Conservation (phyloP, 2,113 vertebrate species). For the Lucifuga dentata region DNA sequence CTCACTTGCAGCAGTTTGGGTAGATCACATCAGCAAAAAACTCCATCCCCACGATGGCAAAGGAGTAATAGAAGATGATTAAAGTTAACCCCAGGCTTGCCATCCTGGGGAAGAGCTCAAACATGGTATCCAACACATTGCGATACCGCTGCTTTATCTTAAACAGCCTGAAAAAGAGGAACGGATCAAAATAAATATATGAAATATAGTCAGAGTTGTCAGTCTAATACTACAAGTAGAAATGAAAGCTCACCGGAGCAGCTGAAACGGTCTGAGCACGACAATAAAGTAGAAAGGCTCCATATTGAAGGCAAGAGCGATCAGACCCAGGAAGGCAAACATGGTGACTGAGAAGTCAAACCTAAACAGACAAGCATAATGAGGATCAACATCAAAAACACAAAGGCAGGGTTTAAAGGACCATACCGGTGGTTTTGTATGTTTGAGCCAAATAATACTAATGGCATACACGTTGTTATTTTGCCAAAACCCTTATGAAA, state of each 20-base stretch:
- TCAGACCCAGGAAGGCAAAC: conserved; percentile 94
- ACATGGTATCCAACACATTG: conserved; percentile 98
- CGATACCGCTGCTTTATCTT: conserved; percentile 96
- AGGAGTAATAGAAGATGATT: conserved; percentile 98
- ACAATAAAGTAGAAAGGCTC: conserved; percentile 98
- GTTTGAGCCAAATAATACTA: too few relatives aligned
- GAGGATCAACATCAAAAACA: not conserved
- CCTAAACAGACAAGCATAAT: conserved; percentile 71
- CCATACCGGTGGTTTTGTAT: too few relatives aligned
- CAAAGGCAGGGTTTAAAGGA: not conserved
- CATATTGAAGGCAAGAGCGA: conserved; percentile 92
- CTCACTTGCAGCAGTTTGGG: conserved; percentile 99
- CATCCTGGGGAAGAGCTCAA: conserved; percentile 96
- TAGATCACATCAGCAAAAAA: conserved; percentile 92
- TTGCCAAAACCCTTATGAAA: too few relatives aligned
- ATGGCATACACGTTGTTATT: too few relatives aligned
- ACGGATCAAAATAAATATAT: not conserved
- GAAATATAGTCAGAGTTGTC: not conserved
- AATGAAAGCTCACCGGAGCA: conserved; percentile 86
- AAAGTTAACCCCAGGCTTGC: conserved; percentile 96
- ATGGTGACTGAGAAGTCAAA: conserved; percentile 96
- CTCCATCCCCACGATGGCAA: conserved; percentile 98
- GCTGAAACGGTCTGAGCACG: conserved; percentile 92
- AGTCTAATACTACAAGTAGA: not conserved
- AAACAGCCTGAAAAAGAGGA: conserved; percentile 86